A percentile compares a stretch with the other conserved stretches of the same genome.
Evolutionary conservation across 2,888 invertebrate species (phyloP).

Genomic region (Resseliella maxima): DNA sequence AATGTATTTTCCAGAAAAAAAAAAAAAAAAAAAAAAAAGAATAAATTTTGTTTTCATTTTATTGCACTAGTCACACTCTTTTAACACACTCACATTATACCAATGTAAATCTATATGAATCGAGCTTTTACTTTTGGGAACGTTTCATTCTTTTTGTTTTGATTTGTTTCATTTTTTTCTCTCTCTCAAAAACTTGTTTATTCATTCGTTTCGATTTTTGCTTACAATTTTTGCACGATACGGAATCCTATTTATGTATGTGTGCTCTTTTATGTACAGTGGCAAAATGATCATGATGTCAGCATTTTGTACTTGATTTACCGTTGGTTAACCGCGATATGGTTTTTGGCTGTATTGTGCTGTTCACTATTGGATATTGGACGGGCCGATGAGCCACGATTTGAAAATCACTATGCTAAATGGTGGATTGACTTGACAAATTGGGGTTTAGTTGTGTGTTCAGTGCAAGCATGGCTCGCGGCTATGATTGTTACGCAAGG

Average conservation of each 20-base stretch:
- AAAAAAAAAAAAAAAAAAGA: too few relatives aligned
- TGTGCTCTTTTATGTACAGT: constrained; percentile 61
- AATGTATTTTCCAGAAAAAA: background rate
- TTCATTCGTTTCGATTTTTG: background rate
- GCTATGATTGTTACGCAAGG: constrained; percentile 68
- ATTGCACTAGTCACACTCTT: too few relatives aligned
- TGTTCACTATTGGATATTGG: constrained; percentile 67
- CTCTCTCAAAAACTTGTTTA: background rate
- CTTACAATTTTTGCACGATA: background rate
- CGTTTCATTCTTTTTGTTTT: too few relatives aligned
- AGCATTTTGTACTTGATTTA: constrained; percentile 68
- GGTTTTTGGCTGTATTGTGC: constrained; percentile 67
- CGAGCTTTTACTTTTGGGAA: too few relatives aligned
- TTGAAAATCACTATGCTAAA: constrained; percentile 68
- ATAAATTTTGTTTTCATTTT: background rate
- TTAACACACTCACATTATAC: background rate
- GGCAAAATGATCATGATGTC: constrained; percentile 68
- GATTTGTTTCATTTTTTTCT: background rate
- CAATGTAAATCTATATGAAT: too few relatives aligned
- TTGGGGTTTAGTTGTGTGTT: constrained; percentile 67
- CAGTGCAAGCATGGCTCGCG: constrained; percentile 67
- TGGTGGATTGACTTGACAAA: constrained; percentile 69
- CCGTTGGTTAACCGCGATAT: constrained; percentile 68
- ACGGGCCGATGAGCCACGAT: constrained; percentile 66
- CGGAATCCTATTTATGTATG: constrained; percentile 1